Base-by-base conservation (phyloP, 1,140 invertebrate genomes). In the Heliconius hermathena region DNA sequence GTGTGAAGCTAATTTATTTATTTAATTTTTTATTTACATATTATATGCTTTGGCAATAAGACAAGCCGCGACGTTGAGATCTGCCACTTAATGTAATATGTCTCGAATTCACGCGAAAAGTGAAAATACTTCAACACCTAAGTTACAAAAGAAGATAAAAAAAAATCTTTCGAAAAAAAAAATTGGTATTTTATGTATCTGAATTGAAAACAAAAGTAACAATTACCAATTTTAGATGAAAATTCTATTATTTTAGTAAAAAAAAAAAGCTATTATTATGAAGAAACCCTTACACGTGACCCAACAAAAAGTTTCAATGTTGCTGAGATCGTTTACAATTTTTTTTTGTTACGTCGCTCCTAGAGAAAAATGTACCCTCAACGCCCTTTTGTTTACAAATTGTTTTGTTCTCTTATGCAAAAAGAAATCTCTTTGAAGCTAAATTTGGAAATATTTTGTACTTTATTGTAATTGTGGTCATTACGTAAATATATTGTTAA, bases 351-450 rank as follows among this genome's bases (percentile, higher is more conserved):
- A 60, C 6, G 20, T 60, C 20, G 54, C 54, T 60, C 54, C 38
- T 71, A 36, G 33, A 54, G 71, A 77, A 71, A 74, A 80, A 80
- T 74, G 33, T 77, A 60, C 79, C 79, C 71, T 73, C 49, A 80
- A 80, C 73, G 71, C 54, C 49, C 54, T 80, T 81, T 77, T 81
- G 79, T 81, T 77, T 81, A 77, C 71, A 49, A 80, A 74, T 78
- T 74, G 49, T 78, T 78, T 72, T 72, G 71, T 72, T 72, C 71
- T 72, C 26, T 26, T 29, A 66, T 29, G 22, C 1, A 29, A 66
- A 66, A 66, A 1, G 26, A 16, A 16, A 29, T 16, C 26, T 13
- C 26, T 66, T 66, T 66, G 60, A 26, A 29, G 60, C 60, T 66
- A 66, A 66, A 66, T 66, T 66, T 29, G 13, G 60, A 66, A 66